These are phyloP conservation scores for Ochropleura leucogaster DNA, from an alignment of 2,888 invertebrate species.

Conservation along the genomic window DNA sequence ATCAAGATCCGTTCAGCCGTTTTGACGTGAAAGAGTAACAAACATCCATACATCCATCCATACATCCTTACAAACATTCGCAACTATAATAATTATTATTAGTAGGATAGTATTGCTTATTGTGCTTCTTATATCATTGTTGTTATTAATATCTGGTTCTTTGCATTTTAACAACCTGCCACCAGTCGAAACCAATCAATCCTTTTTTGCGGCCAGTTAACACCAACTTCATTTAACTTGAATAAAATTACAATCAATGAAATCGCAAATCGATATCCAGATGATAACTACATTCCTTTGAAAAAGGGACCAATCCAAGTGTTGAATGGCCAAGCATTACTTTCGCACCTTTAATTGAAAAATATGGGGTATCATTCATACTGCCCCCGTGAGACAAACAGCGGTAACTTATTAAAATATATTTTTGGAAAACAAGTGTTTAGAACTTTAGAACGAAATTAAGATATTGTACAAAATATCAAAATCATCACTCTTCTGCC, in stretches of 20 bases:
- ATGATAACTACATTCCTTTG: conserved; percentile 17
- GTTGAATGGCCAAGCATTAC: conserved; percentile 37
- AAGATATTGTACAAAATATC: background rate
- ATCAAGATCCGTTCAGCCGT: too few relatives aligned
- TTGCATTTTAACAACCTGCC: background rate
- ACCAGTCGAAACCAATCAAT: conserved; percentile 4
- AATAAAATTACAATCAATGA: conserved; percentile 30
- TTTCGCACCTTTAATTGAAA: conserved; percentile 56
- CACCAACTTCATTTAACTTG: conserved; percentile 10
- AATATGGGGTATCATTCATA: conserved; percentile 41
- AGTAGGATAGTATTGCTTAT: too few relatives aligned
- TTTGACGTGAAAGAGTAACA: too few relatives aligned
- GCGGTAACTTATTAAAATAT: background rate
- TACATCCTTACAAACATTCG: too few relatives aligned
- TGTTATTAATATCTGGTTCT: background rate
- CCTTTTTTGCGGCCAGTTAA: conserved; percentile 1
- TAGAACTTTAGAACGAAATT: background rate
- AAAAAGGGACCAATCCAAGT: conserved; percentile 21
- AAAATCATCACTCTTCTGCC: background rate
- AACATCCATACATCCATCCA: too few relatives aligned
- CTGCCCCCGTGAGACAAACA: background rate
- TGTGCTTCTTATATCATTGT: too few relatives aligned
- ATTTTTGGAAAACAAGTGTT: background rate
- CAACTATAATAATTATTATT: too few relatives aligned
- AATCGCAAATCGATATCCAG: conserved; percentile 9